A percentile compares a stretch with the other conserved stretches of the same genome.
phyloP scores from a whole-genome alignment of 2,113 vertebrate species.

The Ictalurus punctatus region DNA sequence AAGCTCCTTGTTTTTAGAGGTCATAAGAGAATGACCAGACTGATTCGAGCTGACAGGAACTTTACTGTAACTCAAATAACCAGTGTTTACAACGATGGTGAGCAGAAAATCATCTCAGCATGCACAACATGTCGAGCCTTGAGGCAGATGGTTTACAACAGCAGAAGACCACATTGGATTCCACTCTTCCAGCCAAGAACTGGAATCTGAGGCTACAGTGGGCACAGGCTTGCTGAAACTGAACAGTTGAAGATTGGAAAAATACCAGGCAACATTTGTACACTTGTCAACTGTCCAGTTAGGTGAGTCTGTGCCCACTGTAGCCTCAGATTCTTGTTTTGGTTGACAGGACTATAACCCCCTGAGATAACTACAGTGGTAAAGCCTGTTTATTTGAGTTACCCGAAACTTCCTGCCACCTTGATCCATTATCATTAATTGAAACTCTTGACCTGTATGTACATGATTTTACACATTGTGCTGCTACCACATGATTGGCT shows the following conservation, averaged over 20 bases:
- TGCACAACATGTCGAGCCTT: neutral
- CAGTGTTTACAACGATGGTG: neutral
- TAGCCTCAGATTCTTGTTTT: neutral
- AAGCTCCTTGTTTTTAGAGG: neutral
- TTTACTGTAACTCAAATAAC: neutral
- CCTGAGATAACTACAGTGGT: neutral
- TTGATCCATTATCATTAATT: neutral
- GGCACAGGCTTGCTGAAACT: neutral
- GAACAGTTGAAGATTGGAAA: too few relatives aligned
- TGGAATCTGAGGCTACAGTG: neutral
- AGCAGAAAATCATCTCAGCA: neutral
- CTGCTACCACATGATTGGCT: neutral
- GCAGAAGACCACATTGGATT: neutral
- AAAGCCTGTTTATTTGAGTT: neutral
- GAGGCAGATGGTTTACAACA: neutral
- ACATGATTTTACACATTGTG: neutral
- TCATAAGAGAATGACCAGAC: neutral
- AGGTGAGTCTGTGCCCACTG: neutral
- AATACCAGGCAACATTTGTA: neutral
- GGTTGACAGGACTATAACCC: neutral
- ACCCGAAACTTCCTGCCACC: neutral
- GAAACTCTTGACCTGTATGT: neutral
- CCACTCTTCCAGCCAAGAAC: neutral
- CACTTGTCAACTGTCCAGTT: neutral
- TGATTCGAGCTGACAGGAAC: neutral